Evolutionary conservation across 2,888 invertebrate genomes (phyloP), one percentile per base, ranked within the genome.

Genomic region (Lottia scabra): DNA sequence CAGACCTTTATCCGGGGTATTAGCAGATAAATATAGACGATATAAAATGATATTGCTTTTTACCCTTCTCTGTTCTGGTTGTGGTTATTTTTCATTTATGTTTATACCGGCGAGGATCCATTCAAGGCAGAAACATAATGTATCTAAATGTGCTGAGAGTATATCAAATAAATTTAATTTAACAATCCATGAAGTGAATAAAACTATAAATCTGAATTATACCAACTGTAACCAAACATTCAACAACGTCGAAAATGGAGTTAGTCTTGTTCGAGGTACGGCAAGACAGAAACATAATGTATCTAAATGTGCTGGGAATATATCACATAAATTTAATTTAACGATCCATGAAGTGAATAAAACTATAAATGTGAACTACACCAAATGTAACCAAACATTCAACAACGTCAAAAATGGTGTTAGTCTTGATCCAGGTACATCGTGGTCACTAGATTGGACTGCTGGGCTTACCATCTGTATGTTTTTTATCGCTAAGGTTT

Each of bases 1-100:
- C 16, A 56, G 76, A 13, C 70, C 77, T 0, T n/a, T 71, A 16
- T 62, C 74, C n/a, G 79, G 75, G 4, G 56, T 73, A 63, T n/a
- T 70, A 46, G 76, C 74, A 2, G 79, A 79, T 65, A 48, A 63
- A 16, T 26, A 70, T 23, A 67, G 68, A 4, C 67, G 68, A 43
- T 65, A 72, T 45, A 74, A 75, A 56, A 45, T 65, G 4, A 13
- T 71, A 16, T 67, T 77, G 26, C 16, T 74, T 5, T 30, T 77
- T 16, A 73, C 71, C 46, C 23, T 72, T 30, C 65, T 70, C 71
- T 13, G 46, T 66, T 66, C 13, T 1, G 46, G 27, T 8, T 46
- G 26, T 27, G 15, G 16, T 16, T 46, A 46, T 27, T 56, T 56
- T 13, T 23, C 12, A 23, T 23, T 56, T 56, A 56, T 56, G 56